Evolutionary conservation across 2,888 invertebrate species (phyloP).

Genomic region (Stenichneumon culpator): DNA sequence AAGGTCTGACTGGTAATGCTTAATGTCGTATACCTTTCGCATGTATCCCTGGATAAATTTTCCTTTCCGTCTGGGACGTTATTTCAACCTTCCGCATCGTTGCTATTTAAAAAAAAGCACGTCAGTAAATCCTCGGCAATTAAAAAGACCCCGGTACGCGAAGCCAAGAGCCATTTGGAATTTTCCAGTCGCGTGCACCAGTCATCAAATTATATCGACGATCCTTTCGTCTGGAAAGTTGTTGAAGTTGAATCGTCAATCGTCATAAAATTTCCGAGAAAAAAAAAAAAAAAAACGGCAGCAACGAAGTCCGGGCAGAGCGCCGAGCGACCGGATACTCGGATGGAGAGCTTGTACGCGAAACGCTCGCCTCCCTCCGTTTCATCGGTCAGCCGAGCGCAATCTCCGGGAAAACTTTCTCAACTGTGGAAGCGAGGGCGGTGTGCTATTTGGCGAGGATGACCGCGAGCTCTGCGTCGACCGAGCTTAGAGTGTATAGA

Average conservation of each 20-base stretch:
- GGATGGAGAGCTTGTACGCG: not conserved
- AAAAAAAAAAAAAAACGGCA: not conserved
- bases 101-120: too few relatives aligned
- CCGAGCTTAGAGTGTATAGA: slow-evolving; percentile 4
- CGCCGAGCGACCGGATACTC: not conserved
- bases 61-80: too few relatives aligned
- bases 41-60: too few relatives aligned
- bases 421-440: slow-evolving; percentile 11
- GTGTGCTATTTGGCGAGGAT: slow-evolving; percentile 48
- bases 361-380: slow-evolving; percentile 37
- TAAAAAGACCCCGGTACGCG: too few relatives aligned
- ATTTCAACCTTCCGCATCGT: too few relatives aligned
- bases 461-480: slow-evolving; percentile 26
- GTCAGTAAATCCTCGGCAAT: too few relatives aligned
- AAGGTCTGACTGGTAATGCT: too few relatives aligned
- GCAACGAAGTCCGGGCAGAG: not conserved
- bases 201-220: too few relatives aligned
- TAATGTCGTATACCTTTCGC: too few relatives aligned
- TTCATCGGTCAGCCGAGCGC: slow-evolving; percentile 52
- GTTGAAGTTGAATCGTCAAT: slow-evolving; percentile 30
- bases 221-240: not conserved
- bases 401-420: slow-evolving; percentile 49
- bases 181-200: too few relatives aligned
- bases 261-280: slow-evolving; percentile 10
- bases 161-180: too few relatives aligned